Conservation (phyloP, 2,113 vertebrate genomes). For the Halichoeres trimaculatus region DNA sequence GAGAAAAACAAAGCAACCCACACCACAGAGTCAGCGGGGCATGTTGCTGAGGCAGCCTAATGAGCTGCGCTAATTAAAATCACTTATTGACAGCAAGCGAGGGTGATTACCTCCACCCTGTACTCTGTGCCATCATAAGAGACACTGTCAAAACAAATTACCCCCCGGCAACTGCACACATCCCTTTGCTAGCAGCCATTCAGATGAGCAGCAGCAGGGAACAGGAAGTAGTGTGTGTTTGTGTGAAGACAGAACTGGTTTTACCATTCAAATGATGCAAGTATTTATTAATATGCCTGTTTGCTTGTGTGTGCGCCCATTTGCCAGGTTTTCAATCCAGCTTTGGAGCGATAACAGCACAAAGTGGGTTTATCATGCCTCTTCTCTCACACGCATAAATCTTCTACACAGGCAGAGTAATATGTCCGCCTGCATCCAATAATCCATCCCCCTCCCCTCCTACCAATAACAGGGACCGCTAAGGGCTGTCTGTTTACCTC, state of each 20-base stretch:
- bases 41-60: constrained; percentile 75
- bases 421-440: constrained; percentile 63
- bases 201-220: constrained; percentile 18
- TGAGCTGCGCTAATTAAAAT: constrained; percentile 85
- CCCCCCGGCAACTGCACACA: constrained; percentile 57
- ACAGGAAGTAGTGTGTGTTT: constrained; percentile 15
- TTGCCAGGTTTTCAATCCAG: constrained; percentile 40
- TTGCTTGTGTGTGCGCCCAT: constrained; percentile 14
- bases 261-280: constrained; percentile 22
- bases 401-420: constrained; percentile 59
- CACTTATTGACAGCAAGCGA: constrained; percentile 82
- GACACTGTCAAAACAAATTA: constrained; percentile 81
- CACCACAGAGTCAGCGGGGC: constrained; percentile 70
- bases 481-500: constrained; percentile 85
- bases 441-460: constrained; percentile 45
- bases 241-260: constrained; percentile 15
- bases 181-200: constrained; percentile 54
- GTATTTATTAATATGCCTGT: constrained; percentile 26
- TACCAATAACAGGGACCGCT: constrained; percentile 55
- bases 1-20: constrained; percentile 47
- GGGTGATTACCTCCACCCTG: constrained; percentile 79
- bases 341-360: constrained; percentile 46
- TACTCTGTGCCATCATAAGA: constrained; percentile 75
- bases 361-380: constrained; percentile 43
- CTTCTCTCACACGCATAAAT: constrained; percentile 63